A percentile compares a stretch with the other conserved stretches of the same genome.
phyloP scores from a whole-genome alignment of 2,797 vertebrate genomes.

The Moxostoma hubbsi region DNA sequence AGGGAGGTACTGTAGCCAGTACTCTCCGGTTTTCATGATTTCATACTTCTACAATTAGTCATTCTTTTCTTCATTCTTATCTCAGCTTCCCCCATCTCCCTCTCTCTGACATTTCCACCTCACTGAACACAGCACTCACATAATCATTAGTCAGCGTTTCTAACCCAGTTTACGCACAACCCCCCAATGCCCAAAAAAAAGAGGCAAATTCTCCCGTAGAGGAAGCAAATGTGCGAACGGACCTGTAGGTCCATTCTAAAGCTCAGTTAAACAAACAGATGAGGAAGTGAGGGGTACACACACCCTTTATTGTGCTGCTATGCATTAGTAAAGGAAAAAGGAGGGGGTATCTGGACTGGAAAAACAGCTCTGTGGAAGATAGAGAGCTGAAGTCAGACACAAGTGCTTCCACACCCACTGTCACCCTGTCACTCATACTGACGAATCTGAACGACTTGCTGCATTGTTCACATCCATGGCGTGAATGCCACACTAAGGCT shows the following conservation, averaged over 20 bases:
- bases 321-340: constrained; percentile 37
- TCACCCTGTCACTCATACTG: constrained; percentile 72
- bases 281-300: constrained; percentile 83
- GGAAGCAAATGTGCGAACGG: constrained; percentile 80
- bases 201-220: constrained; percentile 64
- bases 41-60: constrained; percentile 61
- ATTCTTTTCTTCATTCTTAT: constrained; percentile 71
- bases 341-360: constrained; percentile 69
- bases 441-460: constrained; percentile 76
- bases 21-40: constrained; percentile 48
- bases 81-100: constrained; percentile 55
- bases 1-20: not conserved
- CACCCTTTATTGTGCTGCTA: constrained; percentile 85
- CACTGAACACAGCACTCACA: constrained; percentile 33
- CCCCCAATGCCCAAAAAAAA: constrained; percentile 65
- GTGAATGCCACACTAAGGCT: constrained; percentile 81
- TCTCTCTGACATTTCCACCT: constrained; percentile 62
- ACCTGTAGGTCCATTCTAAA: constrained; percentile 82
- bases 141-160: constrained; percentile 64
- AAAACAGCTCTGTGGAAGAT: constrained; percentile 74
- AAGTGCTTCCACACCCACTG: constrained; percentile 82
- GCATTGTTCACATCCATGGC: constrained; percentile 82
- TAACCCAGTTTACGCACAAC: not conserved
- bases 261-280: constrained; percentile 83
- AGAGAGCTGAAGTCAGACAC: constrained; percentile 77